Conservation (phyloP, 2,113 vertebrate species). For the Scopus umbretta region DNA sequence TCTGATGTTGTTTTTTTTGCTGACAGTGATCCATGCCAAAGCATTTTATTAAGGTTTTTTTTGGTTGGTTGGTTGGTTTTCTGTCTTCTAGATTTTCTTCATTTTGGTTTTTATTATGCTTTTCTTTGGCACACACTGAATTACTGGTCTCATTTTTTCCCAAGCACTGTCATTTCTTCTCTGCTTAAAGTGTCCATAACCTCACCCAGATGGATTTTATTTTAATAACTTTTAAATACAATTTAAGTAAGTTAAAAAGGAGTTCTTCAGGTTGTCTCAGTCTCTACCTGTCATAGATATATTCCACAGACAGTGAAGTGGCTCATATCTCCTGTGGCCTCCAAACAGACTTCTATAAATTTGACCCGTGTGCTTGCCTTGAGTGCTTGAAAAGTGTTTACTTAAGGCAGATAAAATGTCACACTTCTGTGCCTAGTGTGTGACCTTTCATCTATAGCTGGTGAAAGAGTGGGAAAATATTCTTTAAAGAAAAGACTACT, state of each 20-base stretch:
- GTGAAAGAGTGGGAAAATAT: background rate
- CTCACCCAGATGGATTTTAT: background rate
- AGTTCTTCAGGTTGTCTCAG: background rate
- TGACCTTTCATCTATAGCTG: background rate
- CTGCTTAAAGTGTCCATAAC: background rate
- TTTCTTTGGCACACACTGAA: background rate
- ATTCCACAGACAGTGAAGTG: background rate
- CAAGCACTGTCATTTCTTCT: background rate
- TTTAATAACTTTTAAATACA: background rate
- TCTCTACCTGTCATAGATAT: background rate
- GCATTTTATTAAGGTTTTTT: background rate
- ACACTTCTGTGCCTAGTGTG: background rate
- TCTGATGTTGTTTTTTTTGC: rapidly evolving
- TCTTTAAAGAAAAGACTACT: background rate
- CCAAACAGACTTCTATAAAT: background rate
- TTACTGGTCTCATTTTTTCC: background rate
- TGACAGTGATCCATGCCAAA: background rate
- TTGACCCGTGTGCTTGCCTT: background rate
- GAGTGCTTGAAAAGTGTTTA: background rate
- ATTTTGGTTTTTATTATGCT: background rate
- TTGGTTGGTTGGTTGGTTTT: background rate
- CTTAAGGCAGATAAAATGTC: background rate
- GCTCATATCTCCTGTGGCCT: background rate
- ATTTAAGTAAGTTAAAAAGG: background rate
- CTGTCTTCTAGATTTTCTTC: background rate